Conservation (phyloP, 2,797 vertebrate species). For the Aviceda cuculoides region DNA sequence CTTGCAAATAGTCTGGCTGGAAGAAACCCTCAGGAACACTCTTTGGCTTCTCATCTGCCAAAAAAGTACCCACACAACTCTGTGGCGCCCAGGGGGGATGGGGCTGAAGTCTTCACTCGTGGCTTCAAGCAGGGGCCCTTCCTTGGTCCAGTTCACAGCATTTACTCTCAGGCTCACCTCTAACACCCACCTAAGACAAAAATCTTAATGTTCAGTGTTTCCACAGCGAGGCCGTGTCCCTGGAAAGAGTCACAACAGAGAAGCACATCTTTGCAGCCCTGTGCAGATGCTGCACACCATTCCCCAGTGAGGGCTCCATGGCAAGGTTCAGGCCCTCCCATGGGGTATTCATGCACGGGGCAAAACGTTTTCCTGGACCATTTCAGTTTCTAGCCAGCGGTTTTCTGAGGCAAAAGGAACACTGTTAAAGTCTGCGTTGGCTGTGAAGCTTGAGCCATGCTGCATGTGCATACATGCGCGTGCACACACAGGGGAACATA, state of each 20-base stretch:
- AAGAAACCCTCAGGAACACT: background rate
- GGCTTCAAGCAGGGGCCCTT: fast-evolving
- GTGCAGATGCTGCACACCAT: background rate
- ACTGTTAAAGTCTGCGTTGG: background rate
- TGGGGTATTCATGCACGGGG: fast-evolving
- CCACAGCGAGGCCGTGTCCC: background rate
- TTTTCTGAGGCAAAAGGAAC: background rate
- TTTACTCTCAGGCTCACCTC: background rate
- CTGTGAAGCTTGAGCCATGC: background rate
- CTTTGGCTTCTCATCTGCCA: background rate
- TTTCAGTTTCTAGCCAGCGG: background rate
- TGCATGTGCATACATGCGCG: background rate
- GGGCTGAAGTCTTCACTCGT: fast-evolving
- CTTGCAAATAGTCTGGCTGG: background rate
- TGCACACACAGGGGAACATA: background rate
- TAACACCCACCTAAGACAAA: background rate
- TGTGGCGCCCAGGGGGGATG: background rate
- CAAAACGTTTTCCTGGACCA: background rate
- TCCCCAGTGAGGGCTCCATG: background rate
- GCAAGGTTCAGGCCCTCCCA: background rate
- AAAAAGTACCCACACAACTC: background rate
- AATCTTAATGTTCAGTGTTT: background rate
- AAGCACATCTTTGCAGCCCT: background rate
- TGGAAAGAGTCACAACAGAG: background rate
- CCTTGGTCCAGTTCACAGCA: background rate